Conservation (phyloP, 2,888 invertebrate genomes). For the Spicauda simplicius region DNA sequence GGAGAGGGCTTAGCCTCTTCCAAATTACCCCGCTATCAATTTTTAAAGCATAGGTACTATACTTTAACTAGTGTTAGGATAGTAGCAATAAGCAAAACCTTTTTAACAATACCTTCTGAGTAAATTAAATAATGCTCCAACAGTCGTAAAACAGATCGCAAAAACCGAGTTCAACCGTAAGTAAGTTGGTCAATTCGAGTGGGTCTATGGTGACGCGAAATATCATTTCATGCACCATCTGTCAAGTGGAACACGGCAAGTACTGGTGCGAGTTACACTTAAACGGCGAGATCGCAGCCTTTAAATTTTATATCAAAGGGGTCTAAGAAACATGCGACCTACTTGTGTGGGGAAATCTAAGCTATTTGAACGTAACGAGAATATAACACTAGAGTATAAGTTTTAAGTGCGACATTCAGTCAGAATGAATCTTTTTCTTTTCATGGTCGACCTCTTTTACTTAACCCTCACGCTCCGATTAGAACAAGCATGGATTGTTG, state of each 20-base stretch:
- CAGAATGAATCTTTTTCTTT: not conserved
- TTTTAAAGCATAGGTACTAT: no score
- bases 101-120: no score
- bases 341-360: slow-evolving; percentile 14
- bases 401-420: not conserved
- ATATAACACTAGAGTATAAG: not conserved
- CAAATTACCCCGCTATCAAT: no score
- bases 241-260: slow-evolving; percentile 66
- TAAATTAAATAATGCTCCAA: not conserved
- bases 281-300: slow-evolving; percentile 17
- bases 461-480: not conserved
- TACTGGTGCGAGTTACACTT: slow-evolving; percentile 55
- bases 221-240: slow-evolving; percentile 68
- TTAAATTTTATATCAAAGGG: slow-evolving; percentile 35
- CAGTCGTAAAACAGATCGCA: slow-evolving; percentile 3
- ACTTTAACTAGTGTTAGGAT: no score
- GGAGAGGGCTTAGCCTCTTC: no score
- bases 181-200: slow-evolving; percentile 29
- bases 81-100: no score
- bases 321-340: slow-evolving; percentile 26
- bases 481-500: not conserved
- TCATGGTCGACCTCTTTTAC: not conserved
- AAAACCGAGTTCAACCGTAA: slow-evolving; percentile 15
- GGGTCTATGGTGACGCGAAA: slow-evolving; percentile 68
- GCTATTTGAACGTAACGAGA: slow-evolving; percentile 4